These are phyloP conservation scores for Metopolophium dirhodum DNA, from an alignment of 1,140 invertebrate species.

Conservation along the genomic window DNA sequence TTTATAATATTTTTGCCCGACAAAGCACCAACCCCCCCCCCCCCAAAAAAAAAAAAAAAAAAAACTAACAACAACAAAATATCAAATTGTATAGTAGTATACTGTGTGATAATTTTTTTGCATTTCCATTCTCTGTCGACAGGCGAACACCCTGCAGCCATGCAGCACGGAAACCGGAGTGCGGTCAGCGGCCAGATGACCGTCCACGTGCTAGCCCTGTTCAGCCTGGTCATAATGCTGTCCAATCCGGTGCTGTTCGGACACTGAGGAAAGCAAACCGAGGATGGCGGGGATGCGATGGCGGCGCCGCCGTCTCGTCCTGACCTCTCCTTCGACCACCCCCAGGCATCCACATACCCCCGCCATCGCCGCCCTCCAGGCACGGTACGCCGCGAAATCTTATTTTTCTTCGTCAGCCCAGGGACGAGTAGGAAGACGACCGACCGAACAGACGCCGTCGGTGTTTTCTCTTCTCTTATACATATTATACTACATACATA, in stretches of 20 bases:
- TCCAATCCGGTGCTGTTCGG: slow-evolving; percentile 51
- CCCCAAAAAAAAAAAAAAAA: background rate
- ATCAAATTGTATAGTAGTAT: background rate
- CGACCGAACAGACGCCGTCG: background rate
- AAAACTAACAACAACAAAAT: background rate
- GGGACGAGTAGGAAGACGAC: background rate
- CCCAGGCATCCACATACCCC: background rate
- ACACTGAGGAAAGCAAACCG: slow-evolving; percentile 39
- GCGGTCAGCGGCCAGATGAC: slow-evolving; percentile 62
- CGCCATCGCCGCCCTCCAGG: background rate
- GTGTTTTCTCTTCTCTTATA: slow-evolving; percentile 3
- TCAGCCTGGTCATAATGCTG: slow-evolving; percentile 50
- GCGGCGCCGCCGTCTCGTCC: background rate
- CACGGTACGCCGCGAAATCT: background rate
- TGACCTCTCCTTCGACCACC: background rate
- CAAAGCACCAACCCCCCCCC: background rate
- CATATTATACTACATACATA: background rate
- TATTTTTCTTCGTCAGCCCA: background rate
- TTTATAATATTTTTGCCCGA: background rate
- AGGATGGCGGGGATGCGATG: background rate
- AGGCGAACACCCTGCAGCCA: slow-evolving; percentile 71
- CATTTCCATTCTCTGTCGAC: slow-evolving; percentile 41
- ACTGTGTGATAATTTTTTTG: background rate
- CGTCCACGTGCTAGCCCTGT: slow-evolving; percentile 54
- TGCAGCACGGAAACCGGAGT: slow-evolving; percentile 70